phyloP scores from a whole-genome alignment of 1,140 invertebrate species.

The Nasonia longicornis region DNA sequence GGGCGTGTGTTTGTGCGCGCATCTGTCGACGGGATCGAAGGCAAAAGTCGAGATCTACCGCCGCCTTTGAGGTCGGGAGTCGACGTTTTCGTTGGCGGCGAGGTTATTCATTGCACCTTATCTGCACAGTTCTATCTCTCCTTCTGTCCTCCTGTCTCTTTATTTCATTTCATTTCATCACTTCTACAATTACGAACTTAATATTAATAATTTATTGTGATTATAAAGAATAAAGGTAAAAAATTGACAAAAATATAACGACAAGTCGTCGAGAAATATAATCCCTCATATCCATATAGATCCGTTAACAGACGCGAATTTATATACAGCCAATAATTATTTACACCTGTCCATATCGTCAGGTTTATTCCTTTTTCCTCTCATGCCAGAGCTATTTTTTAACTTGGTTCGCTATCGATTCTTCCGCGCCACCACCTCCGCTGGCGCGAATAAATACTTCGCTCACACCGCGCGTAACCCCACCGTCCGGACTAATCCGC shows the following conservation, averaged over 20 bases:
- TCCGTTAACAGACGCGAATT: neutral
- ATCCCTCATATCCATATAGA: neutral
- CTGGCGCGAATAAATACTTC: conserved; percentile 26
- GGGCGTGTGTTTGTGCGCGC: conserved; percentile 10
- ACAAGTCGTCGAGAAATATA: neutral
- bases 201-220: neutral
- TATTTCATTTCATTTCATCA: neutral
- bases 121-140: conserved; percentile 57
- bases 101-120: conserved; percentile 56
- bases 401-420: conserved; percentile 11
- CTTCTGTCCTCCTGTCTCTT: conserved; percentile 39
- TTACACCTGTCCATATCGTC: neutral
- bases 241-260: neutral
- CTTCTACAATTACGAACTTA: neutral
- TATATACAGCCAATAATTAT: neutral
- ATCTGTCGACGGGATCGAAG: conserved; percentile 32
- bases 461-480: neutral
- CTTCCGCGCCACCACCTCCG: neutral
- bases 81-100: conserved; percentile 13
- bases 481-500: neutral
- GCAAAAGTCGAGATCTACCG: neutral
- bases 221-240: too few species aligned
- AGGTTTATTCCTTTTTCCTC: too few species aligned
- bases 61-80: conserved; percentile 46
- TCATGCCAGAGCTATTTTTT: neutral